Evolutionary conservation across 2,888 invertebrate species (phyloP).

Genomic region (Punctoribates punctum): DNA sequence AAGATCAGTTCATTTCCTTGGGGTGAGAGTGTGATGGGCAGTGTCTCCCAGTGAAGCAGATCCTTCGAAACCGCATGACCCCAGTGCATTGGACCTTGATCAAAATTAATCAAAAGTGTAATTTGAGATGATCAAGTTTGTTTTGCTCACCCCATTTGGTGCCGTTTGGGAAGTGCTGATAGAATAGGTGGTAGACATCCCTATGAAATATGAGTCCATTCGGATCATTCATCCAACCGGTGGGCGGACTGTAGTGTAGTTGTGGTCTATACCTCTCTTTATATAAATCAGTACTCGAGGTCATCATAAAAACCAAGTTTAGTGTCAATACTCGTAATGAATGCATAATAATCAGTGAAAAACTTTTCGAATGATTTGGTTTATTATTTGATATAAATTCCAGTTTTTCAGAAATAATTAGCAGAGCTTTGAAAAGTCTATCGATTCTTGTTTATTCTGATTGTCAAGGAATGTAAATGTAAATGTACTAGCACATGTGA

Average conservation of each 20-base stretch:
- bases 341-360: too few relatives aligned
- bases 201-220: constrained; percentile 58
- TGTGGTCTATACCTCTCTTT: constrained; percentile 41
- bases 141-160: not conserved
- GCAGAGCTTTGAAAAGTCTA: too few relatives aligned
- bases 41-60: constrained; percentile 57
- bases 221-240: constrained; percentile 60
- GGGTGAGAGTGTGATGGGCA: constrained; percentile 57
- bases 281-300: not conserved
- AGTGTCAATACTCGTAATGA: too few relatives aligned
- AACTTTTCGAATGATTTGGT: too few relatives aligned
- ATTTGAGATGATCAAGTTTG: not conserved
- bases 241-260: constrained; percentile 40
- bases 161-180: constrained; percentile 46
- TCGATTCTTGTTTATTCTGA: too few relatives aligned
- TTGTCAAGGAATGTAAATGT: too few relatives aligned
- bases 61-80: constrained; percentile 58
- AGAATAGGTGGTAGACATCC: constrained; percentile 58
- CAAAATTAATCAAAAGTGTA: constrained; percentile 43
- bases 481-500: too few relatives aligned
- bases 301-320: not conserved
- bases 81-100: constrained; percentile 56
- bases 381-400: too few relatives aligned
- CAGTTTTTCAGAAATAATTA: too few relatives aligned
- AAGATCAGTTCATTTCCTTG: constrained; percentile 55